Percentiles rank a stretch among this genome's conserved stretches.
Conservation (phyloP, 2,113 vertebrate species). For the Pelecanoides urinatrix region DNA sequence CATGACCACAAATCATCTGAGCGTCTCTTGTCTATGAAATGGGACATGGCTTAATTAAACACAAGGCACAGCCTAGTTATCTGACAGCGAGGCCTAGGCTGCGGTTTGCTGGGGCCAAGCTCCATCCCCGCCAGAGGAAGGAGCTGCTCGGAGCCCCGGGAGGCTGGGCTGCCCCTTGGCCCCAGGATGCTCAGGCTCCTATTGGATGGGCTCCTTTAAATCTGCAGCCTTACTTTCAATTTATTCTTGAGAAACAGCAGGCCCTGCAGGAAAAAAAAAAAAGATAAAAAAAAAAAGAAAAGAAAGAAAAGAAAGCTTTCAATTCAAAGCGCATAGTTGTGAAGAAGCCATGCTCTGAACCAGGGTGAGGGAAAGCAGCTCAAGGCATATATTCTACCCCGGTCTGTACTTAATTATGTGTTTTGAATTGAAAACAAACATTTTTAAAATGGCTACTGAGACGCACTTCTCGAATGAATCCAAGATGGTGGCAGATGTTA, state of each 20-base stretch:
- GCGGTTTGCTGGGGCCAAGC: accelerated
- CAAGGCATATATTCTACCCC: slow-evolving; percentile 43
- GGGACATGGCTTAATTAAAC: background rate
- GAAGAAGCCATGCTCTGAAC: slow-evolving; percentile 33
- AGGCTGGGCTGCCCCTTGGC: background rate
- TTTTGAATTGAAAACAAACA: slow-evolving; percentile 66
- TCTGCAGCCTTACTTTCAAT: background rate
- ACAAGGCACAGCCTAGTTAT: background rate
- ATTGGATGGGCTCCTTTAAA: background rate
- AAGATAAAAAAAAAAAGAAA: no score
- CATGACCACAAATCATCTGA: background rate
- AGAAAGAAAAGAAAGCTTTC: background rate
- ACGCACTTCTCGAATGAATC: slow-evolving; percentile 37
- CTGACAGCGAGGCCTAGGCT: background rate
- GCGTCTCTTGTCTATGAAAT: background rate
- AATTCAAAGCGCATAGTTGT: slow-evolving; percentile 52
- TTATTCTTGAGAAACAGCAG: slow-evolving; percentile 27
- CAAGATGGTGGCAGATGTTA: slow-evolving; percentile 49
- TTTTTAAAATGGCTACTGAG: slow-evolving; percentile 58
- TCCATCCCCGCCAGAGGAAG: background rate
- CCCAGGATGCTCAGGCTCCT: background rate
- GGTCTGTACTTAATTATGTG: slow-evolving; percentile 64
- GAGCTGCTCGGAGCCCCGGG: background rate
- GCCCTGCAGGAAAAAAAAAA: background rate
- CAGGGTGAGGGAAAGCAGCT: slow-evolving; percentile 40